Conservation (phyloP, 1,140 invertebrate species). For the Gonatopus flavifemur region DNA sequence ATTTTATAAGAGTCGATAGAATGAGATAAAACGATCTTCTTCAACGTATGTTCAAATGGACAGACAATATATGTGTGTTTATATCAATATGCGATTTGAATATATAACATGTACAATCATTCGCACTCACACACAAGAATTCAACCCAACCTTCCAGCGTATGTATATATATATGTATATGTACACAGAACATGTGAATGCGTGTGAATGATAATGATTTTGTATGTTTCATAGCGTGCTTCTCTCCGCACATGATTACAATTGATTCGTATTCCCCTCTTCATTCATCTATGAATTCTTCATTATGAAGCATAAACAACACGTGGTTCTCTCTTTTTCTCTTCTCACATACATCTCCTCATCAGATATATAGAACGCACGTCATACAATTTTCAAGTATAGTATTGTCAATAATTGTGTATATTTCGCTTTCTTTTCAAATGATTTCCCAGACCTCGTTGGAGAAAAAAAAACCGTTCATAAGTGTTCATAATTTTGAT, state of each 20-base stretch:
- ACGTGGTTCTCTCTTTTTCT: slow-evolving; percentile 20
- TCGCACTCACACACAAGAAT: too few relatives aligned
- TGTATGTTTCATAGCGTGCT: neutral
- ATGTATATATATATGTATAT: too few relatives aligned
- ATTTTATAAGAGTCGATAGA: slow-evolving; percentile 9
- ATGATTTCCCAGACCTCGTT: slow-evolving; percentile 1
- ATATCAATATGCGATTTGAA: too few relatives aligned
- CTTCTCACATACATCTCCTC: slow-evolving; percentile 29
- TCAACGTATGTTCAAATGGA: too few relatives aligned
- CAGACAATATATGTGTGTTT: too few relatives aligned
- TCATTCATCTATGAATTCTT: too few relatives aligned
- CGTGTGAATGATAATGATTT: slow-evolving; percentile 4
- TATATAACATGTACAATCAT: too few relatives aligned
- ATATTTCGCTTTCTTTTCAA: slow-evolving; percentile 25
- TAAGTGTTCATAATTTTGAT: too few relatives aligned
- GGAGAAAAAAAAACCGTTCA: too few relatives aligned
- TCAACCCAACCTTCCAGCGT: too few relatives aligned
- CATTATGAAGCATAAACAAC: slow-evolving; percentile 39
- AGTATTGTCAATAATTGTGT: slow-evolving; percentile 52
- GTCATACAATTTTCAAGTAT: slow-evolving; percentile 43
- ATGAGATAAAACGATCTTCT: slow-evolving; percentile 6
- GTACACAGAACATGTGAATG: too few relatives aligned
- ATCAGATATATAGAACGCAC: slow-evolving; percentile 42
- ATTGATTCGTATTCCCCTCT: slow-evolving; percentile 2
- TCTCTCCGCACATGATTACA: neutral